phyloP scores from a whole-genome alignment of 2,888 invertebrate genomes.

The Pandemis corylana region DNA sequence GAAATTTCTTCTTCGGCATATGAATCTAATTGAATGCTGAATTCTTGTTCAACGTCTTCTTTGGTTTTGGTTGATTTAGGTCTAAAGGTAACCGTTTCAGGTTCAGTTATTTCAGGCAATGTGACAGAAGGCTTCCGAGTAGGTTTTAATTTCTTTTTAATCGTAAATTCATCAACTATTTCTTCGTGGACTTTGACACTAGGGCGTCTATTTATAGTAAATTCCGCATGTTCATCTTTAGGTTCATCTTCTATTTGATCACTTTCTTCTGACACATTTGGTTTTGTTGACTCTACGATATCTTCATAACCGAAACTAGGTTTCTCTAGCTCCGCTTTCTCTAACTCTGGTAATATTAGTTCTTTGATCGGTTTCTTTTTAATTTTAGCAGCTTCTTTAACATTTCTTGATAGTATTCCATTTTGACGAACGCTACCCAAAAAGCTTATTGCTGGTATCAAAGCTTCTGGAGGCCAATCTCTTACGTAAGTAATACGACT shows the following conservation, averaged over 20 bases:
- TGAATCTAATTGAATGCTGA: constrained; percentile 93
- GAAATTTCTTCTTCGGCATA: constrained; percentile 95
- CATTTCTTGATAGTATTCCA: constrained; percentile 89
- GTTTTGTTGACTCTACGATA: constrained; percentile 65
- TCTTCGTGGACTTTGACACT: constrained; percentile 81
- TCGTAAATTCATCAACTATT: constrained; percentile 86
- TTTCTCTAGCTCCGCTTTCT: constrained; percentile 84
- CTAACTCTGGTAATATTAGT: constrained; percentile 82
- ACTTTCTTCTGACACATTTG: constrained; percentile 52
- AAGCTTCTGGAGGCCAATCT: constrained; percentile 86
- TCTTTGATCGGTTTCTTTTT: constrained; percentile 85
- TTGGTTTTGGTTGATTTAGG: constrained; percentile 91
- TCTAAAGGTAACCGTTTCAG: constrained; percentile 92
- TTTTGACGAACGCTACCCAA: constrained; percentile 85
- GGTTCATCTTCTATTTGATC: constrained; percentile 64
- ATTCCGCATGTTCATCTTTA: constrained; percentile 58
- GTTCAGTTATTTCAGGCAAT: constrained; percentile 89
- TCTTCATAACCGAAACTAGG: constrained; percentile 82
- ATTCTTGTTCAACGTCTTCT: constrained; percentile 95
- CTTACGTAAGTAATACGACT: constrained; percentile 87
- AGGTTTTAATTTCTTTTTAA: constrained; percentile 90
- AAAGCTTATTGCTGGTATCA: constrained; percentile 79
- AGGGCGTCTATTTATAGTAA: constrained; percentile 71
- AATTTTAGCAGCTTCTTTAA: constrained; percentile 88
- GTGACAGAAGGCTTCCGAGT: constrained; percentile 87